Conservation (phyloP, 2,888 invertebrate genomes). For the Spilosoma lubricipeda region DNA sequence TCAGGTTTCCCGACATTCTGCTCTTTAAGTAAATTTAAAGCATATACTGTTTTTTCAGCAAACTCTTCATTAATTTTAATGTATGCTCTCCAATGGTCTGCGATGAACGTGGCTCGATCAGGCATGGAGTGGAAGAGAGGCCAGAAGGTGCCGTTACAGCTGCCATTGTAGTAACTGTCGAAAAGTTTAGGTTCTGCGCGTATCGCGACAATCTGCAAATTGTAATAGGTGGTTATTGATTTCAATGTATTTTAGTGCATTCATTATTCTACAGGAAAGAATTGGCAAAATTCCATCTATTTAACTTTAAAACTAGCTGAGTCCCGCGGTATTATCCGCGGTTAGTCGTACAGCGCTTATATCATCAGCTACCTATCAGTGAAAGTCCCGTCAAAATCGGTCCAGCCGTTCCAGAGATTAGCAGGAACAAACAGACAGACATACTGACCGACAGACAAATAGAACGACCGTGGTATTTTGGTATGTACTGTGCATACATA, state of each 20-base stretch:
- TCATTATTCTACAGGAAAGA: neutral
- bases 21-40: slow-evolving; percentile 85
- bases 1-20: slow-evolving; percentile 79
- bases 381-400: too few relatives aligned
- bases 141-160: slow-evolving; percentile 97
- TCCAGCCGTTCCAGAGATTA: too few relatives aligned
- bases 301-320: neutral
- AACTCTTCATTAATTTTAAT: slow-evolving; percentile 93
- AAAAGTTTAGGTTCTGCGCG: slow-evolving; percentile 91
- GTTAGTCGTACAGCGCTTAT: too few relatives aligned
- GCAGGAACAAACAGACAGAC: too few relatives aligned
- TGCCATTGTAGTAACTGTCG: slow-evolving; percentile 96
- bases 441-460: too few relatives aligned
- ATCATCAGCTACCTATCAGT: too few relatives aligned
- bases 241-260: neutral
- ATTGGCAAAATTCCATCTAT: neutral
- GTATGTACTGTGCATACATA: too few relatives aligned
- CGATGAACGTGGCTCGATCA: slow-evolving; percentile 93
- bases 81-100: slow-evolving; percentile 94
- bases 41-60: slow-evolving; percentile 91
- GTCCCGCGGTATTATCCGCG: too few relatives aligned
- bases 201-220: slow-evolving; percentile 91
- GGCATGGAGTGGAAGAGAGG: slow-evolving; percentile 97
- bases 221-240: neutral
- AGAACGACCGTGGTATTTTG: too few relatives aligned